These are phyloP conservation scores for Pavo muticus DNA, from an alignment of 2,113 vertebrate genomes.

Conservation along the genomic window DNA sequence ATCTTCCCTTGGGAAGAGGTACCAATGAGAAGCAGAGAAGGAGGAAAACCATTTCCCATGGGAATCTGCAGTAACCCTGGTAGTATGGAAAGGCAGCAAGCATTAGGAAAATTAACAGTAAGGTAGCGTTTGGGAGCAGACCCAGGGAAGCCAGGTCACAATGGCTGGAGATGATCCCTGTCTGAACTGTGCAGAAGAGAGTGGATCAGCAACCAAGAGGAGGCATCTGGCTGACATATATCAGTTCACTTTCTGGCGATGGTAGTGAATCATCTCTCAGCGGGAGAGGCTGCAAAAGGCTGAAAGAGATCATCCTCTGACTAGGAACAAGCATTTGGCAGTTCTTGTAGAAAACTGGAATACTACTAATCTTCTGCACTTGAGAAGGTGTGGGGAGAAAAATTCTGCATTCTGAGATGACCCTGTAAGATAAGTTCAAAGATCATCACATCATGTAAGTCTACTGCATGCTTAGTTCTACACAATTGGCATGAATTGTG, in stretches of 20 bases:
- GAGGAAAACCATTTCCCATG: not conserved
- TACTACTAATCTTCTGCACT: not conserved
- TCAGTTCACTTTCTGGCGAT: not conserved
- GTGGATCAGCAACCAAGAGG: not conserved
- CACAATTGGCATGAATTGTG: not conserved
- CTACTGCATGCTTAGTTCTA: not conserved
- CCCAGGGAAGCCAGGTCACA: not conserved
- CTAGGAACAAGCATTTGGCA: not conserved
- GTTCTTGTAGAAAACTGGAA: not conserved
- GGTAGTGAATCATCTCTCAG: not conserved
- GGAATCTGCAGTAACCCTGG: not conserved
- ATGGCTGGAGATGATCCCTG: not conserved
- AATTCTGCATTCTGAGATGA: not conserved
- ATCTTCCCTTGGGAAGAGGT: not conserved
- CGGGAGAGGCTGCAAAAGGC: not conserved
- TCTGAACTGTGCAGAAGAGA: not conserved
- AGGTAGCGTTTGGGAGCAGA: not conserved
- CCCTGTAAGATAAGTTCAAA: not conserved
- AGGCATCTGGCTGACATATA: not conserved
- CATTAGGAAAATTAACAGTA: not conserved
- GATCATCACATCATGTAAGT: not conserved
- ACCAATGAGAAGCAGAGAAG: not conserved
- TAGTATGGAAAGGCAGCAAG: not conserved
- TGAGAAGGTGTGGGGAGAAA: not conserved
- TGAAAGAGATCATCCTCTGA: not conserved